Base-by-base conservation (phyloP, 1,140 invertebrate species). In the Ephestia elutella region DNA sequence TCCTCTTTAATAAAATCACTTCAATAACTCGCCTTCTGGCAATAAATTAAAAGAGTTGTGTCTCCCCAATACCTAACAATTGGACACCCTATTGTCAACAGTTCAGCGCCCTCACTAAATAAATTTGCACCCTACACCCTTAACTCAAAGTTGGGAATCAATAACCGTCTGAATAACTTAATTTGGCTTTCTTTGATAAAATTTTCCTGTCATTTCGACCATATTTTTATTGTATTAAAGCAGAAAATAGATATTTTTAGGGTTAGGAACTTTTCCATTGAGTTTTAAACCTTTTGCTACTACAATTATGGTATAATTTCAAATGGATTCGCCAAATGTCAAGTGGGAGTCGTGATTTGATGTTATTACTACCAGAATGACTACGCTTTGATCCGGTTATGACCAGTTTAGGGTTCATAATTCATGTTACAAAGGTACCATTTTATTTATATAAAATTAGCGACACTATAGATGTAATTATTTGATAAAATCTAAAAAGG, bases 1-100 rank as follows among this genome's bases (percentile, higher is more conserved):
- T 66, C 62, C 63, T 13, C 25, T 15, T 49, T 74, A 80, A 79
- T 75, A 63, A 72, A 71, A 74, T 75, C 67, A 74, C 56, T 50
- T 38, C 60, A 65, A 68, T 68, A 70, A 73, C 65, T 71, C 64
- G 70, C 70, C 60, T 71, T 70, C 65, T 65, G 59, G 70, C 66
- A 28, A 62, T 71, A 81, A 72, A 79, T 81, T 78, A 82, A 81
- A 81, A 82, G 78, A 81, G 76, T 81, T 78, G 67, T 68, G 58
- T 62, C 56, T 53, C 62, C 59, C 62, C 49, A 57, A 56, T 57
- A 56, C 58, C 63, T 59, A 49, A 57, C 44, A 49, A 57, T 57
- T 20, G 63, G 62, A 68, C 62, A 68, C 66, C 60, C 57, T 44
- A 44, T 44, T 44, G 13, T 44, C 38, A 44, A 44, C 15, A 44